These are phyloP conservation scores for Dolomedes plantarius DNA, from an alignment of 2,888 invertebrate species.

Conservation along the genomic window DNA sequence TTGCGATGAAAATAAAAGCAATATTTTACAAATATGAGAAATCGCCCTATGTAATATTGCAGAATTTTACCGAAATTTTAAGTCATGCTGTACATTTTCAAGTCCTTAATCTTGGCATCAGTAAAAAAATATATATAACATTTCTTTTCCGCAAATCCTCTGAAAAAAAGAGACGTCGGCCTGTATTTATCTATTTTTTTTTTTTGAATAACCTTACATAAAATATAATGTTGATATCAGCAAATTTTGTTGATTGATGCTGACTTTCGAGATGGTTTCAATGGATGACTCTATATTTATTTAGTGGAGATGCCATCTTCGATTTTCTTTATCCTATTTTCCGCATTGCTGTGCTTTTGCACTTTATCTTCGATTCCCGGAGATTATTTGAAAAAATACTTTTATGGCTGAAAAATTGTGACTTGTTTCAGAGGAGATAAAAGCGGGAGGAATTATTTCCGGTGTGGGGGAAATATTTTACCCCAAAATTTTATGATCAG, in stretches of 20 bases:
- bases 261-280: neutral
- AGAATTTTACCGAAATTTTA: no score
- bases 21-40: no score
- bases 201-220: neutral
- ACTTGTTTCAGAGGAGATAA: neutral
- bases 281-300: neutral
- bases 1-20: no score
- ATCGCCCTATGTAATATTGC: no score
- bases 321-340: neutral
- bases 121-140: no score
- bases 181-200: no score
- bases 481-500: no score
- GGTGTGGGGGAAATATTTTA: neutral
- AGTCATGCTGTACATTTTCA: no score
- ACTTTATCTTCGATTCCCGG: constrained; percentile 1
- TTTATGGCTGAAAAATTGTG: neutral
- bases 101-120: no score
- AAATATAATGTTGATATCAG: neutral
- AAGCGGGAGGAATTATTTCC: neutral
- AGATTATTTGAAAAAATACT: neutral
- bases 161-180: no score
- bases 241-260: neutral
- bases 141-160: no score
- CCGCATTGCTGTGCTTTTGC: neutral
- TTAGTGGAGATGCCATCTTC: neutral